Evolutionary conservation across 2,113 vertebrate genomes (phyloP), one percentile per base, ranked within the genome.

Genomic region (Melierax canorus): DNA sequence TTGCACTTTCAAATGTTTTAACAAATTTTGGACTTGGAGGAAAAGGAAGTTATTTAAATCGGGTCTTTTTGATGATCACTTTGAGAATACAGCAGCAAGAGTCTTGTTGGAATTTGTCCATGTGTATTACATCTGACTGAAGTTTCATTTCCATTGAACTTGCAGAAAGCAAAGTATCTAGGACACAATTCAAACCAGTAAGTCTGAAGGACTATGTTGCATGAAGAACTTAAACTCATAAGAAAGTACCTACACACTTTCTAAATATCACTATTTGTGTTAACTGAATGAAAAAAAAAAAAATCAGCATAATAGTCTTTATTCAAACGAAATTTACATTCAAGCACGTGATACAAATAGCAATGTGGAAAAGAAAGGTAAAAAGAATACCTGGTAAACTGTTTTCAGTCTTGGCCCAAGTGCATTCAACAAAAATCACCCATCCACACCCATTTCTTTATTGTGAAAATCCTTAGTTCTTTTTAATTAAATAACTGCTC

Each of bases 401-500:
- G 0, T 7, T 73, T 86, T 77, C 50, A 30, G 27, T 83, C 55
- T 93, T 86, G 41, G 24, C 27, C 43, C 43, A 73, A 84, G 14
- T 9, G 6, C 32, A 41, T 77, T 95, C 41, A 95, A 58, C 36
- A 91, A 74, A 80, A 71, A 72, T 68, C 64, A 87, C 11, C 26
- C 27, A 86, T 68, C 48, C 10, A 2, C 60, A 86, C 59, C 59
- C 36, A 80, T 81, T 91, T 75, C 51, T 96, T 80, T 68, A 36
- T 68, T 56, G 43, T 75, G 69, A 93, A 95, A 93, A 89, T 86
- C 39, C 30, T 86, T 86, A 84, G 43, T 38, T 92, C 63, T 89
- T 94, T 96, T 88, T 96, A 95, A 97, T 94, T 97, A 94, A 96
- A 92, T 95, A 93, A 91, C 46, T 81, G 48, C 24, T 95, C 59